Evolutionary conservation across 2,888 invertebrate species (phyloP).

Genomic region (Dendrolimus pini): DNA sequence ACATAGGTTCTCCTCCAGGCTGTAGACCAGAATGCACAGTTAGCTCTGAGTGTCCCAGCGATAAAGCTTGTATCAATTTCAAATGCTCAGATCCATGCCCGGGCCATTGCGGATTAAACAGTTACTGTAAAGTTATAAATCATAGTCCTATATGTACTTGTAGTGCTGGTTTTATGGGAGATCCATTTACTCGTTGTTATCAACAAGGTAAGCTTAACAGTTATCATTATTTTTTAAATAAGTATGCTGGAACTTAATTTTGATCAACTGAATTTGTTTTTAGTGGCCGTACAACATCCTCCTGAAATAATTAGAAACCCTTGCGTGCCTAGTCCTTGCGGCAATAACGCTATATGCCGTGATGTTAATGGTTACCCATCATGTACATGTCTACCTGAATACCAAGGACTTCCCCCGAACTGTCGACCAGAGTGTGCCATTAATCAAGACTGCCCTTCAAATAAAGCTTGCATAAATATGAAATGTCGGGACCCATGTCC

Average conservation of each 20-base stretch:
- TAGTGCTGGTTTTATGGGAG: constrained; percentile 76
- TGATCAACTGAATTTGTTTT: background rate
- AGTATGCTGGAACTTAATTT: no score
- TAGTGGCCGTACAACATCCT: constrained; percentile 10
- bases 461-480: constrained; percentile 83
- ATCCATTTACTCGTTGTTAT: constrained; percentile 82
- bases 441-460: constrained; percentile 82
- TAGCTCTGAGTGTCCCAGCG: constrained; percentile 84
- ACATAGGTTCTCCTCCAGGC: constrained; percentile 84
- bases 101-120: constrained; percentile 81
- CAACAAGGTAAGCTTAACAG: constrained; percentile 55
- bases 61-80: constrained; percentile 84
- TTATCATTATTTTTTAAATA: background rate
- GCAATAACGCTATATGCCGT: constrained; percentile 79
- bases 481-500: constrained; percentile 85
- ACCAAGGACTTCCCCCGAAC: constrained; percentile 82
- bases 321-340: constrained; percentile 83
- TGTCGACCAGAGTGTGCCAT: constrained; percentile 85
- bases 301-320: constrained; percentile 73
- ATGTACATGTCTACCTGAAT: constrained; percentile 80
- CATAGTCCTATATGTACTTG: constrained; percentile 89
- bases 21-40: constrained; percentile 88
- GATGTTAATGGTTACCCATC: constrained; percentile 77
- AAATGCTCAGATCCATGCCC: constrained; percentile 88
- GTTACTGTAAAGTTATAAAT: constrained; percentile 84